Conservation (phyloP, 2,113 vertebrate genomes). For the Benitochromis conjunctus region DNA sequence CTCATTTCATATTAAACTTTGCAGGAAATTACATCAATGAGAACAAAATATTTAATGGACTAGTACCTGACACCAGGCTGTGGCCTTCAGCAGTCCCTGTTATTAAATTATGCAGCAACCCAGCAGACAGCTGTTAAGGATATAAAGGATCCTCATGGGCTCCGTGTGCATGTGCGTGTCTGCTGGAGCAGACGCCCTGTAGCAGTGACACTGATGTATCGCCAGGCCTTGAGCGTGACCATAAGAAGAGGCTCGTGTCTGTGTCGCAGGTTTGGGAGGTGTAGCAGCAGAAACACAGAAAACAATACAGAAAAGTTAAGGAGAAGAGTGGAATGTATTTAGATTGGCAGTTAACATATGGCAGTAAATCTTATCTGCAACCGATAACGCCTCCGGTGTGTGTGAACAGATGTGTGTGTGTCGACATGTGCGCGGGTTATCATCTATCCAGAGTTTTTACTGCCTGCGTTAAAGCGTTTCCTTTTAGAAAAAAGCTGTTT, state of each 20-base stretch:
- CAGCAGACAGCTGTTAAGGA: slow-evolving; percentile 36
- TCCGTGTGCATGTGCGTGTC: background rate
- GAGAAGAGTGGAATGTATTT: slow-evolving; percentile 40
- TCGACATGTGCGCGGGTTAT: slow-evolving; percentile 9
- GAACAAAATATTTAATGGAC: background rate
- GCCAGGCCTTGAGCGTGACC: slow-evolving; percentile 37
- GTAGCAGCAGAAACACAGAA: background rate
- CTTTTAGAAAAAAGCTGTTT: slow-evolving; percentile 40
- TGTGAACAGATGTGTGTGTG: background rate
- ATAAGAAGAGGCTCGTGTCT: background rate
- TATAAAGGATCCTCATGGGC: slow-evolving; percentile 13
- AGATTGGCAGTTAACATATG: slow-evolving; percentile 23
- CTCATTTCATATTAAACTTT: background rate
- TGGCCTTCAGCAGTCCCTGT: background rate
- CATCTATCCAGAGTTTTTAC: slow-evolving; percentile 44
- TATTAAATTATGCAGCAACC: background rate
- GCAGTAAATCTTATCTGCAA: slow-evolving; percentile 44
- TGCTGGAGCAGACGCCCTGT: background rate
- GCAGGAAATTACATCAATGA: background rate
- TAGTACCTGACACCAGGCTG: background rate
- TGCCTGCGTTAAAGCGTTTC: slow-evolving; percentile 39
- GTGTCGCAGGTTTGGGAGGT: background rate
- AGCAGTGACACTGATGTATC: slow-evolving; percentile 45
- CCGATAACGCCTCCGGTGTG: background rate
- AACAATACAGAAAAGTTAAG: background rate